Base-by-base conservation (phyloP, 1,140 invertebrate genomes). In the Drosophila carrolli region DNA sequence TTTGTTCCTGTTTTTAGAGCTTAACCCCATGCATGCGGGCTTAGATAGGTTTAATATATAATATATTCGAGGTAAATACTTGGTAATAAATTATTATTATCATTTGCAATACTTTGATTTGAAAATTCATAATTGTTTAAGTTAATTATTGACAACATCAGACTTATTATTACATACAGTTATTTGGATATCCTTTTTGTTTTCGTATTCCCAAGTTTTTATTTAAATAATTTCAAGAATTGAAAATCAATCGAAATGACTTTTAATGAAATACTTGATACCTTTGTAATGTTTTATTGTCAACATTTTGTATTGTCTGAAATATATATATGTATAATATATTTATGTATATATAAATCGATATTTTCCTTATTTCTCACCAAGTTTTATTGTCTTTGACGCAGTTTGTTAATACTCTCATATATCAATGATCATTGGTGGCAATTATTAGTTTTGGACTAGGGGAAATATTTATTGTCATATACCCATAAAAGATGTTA, bases 141-240 rank as follows among this genome's bases (percentile, higher is more conserved):
- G 62, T 74, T 82, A 73, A 67, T 73, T 89, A 91, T 91, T 91
- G 89, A 90, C 83, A 71, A 91, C 89, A 82, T 91, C 89, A 91
- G 89, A 88, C 89, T 91, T 91, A 85, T 83, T 88, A 91, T 90
- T 90, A 90, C 85, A 75, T 78, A 83, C 78, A 85, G 81, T 82
- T 73, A 79, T 78, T 35, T 51, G 16, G n/a, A 51, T 35, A 51
- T 51, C 6, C 72, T 84, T 75, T 74, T 67, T 44, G 19, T 40
- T 65, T 73, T 38, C 11, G 32, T 46, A 48, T 51, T 74, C 59
- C 37, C 16, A 35, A 23, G 58, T 61, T n/a, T 55, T 53, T 48
- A 23, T 13, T 58, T 56, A 65, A 73, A 46, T 65, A 60, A 66
- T 55, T 77, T 35, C 35, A 74, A 78, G 60, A 56, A 14, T 58